Conservation (phyloP, 2,888 invertebrate species). For the Amblyteles armatorius region DNA sequence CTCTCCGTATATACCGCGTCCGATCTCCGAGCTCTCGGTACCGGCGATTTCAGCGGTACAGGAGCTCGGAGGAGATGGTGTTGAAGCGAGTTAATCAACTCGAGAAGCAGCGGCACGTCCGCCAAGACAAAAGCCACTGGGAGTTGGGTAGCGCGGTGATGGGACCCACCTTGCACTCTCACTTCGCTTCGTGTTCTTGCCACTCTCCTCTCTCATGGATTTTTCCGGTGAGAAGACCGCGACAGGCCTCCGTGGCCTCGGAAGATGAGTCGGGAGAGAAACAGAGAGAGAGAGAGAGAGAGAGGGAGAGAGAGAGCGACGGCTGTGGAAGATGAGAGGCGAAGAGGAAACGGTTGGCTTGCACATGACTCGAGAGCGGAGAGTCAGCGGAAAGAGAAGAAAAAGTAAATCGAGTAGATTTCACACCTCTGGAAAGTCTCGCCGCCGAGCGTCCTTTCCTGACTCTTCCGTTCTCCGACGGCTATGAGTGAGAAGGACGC, state of each 20-base stretch:
- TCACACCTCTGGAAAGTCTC: conserved; percentile 65
- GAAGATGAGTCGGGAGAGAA: conserved; percentile 44
- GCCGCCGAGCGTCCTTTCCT: conserved; percentile 61
- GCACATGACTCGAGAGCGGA: conserved; percentile 4
- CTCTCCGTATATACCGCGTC: neutral
- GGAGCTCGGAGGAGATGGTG: conserved; percentile 27
- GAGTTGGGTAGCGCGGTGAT: conserved; percentile 32
- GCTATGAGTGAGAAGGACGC: neutral
- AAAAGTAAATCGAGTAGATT: conserved; percentile 54
- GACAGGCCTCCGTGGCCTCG: conserved; percentile 37
- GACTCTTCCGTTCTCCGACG: conserved; percentile 44
- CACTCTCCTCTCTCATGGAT: conserved; percentile 39
- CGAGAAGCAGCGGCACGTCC: conserved; percentile 56
- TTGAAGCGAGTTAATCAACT: conserved; percentile 65
- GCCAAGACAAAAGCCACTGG: conserved; percentile 62
- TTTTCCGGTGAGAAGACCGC: conserved; percentile 32
- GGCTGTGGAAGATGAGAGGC: conserved; percentile 23
- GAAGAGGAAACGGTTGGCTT: conserved; percentile 34
- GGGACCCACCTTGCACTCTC: neutral
- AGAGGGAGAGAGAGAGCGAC: conserved; percentile 19
- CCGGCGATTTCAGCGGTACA: neutral
- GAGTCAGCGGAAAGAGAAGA: neutral
- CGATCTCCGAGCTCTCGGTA: conserved; percentile 29
- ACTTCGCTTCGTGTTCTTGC: conserved; percentile 38
- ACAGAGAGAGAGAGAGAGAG: conserved; percentile 32